Evolutionary conservation across 2,888 invertebrate species (phyloP).

Genomic region (Limnephilus marmoratus): DNA sequence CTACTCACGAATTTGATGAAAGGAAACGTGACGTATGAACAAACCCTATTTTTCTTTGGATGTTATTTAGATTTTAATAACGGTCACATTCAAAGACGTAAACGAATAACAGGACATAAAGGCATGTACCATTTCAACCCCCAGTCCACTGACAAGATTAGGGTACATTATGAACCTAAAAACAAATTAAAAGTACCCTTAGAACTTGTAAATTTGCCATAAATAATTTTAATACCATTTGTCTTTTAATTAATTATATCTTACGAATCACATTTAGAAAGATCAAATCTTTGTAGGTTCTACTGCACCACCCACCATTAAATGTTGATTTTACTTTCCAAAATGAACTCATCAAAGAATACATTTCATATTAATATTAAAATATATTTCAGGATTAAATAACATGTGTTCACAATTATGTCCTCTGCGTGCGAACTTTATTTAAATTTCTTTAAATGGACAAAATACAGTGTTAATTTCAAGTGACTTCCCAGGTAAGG

Average conservation of each 20-base stretch:
- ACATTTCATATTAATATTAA: too few relatives aligned
- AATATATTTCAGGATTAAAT: too few relatives aligned
- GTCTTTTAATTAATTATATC: not conserved
- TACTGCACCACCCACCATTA: too few relatives aligned
- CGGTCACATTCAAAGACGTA: not conserved
- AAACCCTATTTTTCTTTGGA: conserved; percentile 25
- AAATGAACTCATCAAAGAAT: too few relatives aligned
- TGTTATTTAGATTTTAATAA: conserved; percentile 41
- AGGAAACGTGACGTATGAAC: conserved; percentile 33
- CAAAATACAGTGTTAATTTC: too few relatives aligned
- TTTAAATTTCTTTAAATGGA: too few relatives aligned
- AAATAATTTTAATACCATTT: not conserved
- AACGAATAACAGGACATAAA: not conserved
- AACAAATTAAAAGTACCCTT: not conserved
- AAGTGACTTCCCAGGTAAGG: too few relatives aligned
- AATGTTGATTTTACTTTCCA: too few relatives aligned
- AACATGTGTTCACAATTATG: too few relatives aligned
- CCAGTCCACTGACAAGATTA: not conserved
- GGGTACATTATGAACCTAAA: not conserved
- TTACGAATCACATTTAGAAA: too few relatives aligned
- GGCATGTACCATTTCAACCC: not conserved
- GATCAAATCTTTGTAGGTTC: too few relatives aligned
- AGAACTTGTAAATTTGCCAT: not conserved
- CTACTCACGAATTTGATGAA: conserved; percentile 33
- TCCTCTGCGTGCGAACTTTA: too few relatives aligned